Evolutionary conservation across 1,140 invertebrate species (phyloP).

Genomic region (Dendrolimus punctatus): DNA sequence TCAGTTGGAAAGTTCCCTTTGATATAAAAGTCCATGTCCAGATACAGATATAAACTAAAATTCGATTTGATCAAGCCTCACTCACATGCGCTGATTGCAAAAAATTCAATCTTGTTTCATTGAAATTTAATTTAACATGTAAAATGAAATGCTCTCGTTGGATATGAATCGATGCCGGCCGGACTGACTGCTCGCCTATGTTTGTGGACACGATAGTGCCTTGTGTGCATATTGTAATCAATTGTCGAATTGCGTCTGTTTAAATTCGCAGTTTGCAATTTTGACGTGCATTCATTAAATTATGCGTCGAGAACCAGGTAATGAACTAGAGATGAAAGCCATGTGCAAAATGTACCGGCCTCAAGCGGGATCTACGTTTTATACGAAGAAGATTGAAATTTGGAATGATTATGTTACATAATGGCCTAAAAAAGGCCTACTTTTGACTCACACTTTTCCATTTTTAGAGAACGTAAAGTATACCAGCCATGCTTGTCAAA

Average conservation of each 20-base stretch:
- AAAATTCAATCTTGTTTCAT: constrained; percentile 72
- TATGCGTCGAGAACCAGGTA: too few relatives aligned
- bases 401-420: too few relatives aligned
- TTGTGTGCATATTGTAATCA: constrained; percentile 70
- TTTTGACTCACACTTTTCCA: too few relatives aligned
- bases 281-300: constrained; percentile 45
- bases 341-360: too few relatives aligned
- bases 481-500: too few relatives aligned
- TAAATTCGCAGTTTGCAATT: constrained; percentile 66
- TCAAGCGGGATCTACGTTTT: too few relatives aligned
- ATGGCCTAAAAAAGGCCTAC: too few relatives aligned
- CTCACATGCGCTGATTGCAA: constrained; percentile 55
- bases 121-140: constrained; percentile 72
- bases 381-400: too few relatives aligned
- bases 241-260: constrained; percentile 68
- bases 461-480: too few relatives aligned
- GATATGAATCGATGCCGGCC: constrained; percentile 64
- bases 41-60: constrained; percentile 19
- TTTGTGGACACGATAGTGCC: constrained; percentile 62
- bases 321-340: too few relatives aligned
- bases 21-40: not conserved
- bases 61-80: constrained; percentile 40
- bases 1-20: too few relatives aligned
- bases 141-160: constrained; percentile 67
- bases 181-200: constrained; percentile 58